Base-by-base conservation (phyloP, 1,140 invertebrate genomes). In the Eumeta japonica region DNA sequence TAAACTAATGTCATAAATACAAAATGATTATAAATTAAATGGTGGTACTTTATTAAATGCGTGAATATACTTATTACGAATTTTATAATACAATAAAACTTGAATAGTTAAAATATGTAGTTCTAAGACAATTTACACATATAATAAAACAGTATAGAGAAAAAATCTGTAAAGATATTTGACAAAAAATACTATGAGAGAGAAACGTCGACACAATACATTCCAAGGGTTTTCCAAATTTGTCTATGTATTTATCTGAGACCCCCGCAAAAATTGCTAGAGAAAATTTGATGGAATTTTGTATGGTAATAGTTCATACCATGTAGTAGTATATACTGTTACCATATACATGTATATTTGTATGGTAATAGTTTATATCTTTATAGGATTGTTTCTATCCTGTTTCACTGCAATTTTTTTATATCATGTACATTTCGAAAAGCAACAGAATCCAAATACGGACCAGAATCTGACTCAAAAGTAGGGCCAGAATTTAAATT, bases 91-190 rank as follows among this genome's bases (percentile, higher is more conserved):
- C 5, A 24, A 24, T 24, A n/a, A 7, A 7, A 24, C n/a, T 24
- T 24, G 5, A 7, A 24, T 24, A 24, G 16, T 35, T 35, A 18
- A 11, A 35, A 35, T 16, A 35, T 9, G 3, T 18, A 39, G 34
- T 3, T 0, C 40, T 39, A 27, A 47, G 5, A 43, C 39, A 39
- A 24, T 41, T 15, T 28, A 35, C 12, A 13, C 5, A 7, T 31
- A 7, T 13, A 7, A 13, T 7, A 16, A n/a, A n/a, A n/a, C n/a
- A n/a, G n/a, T n/a, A 16, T 16, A 13, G 11, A 31, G 10, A 7
- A 7, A 31, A 13, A 31, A 31, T 31, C 11, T 12, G 5, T 31
- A 13, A 31, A 31, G 5, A 5, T 13, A 31, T 16, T 31, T 31
- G 11, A 31, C 11, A 12, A 16, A 7, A 31, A 13, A 7, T 16